These are phyloP conservation scores for Minunthozetes semirufus DNA, from an alignment of 2,888 invertebrate genomes.

Conservation along the genomic window DNA sequence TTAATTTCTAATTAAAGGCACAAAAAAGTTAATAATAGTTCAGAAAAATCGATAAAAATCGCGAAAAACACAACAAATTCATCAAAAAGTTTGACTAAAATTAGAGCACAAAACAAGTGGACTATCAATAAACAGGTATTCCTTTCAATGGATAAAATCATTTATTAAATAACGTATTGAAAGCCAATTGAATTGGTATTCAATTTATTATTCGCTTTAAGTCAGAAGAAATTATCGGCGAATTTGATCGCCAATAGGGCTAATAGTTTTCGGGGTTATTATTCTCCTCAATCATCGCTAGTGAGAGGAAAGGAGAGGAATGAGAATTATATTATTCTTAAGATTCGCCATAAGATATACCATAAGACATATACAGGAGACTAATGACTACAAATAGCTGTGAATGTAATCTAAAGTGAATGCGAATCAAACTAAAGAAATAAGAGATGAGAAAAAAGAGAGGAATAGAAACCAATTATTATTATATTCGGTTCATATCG, in stretches of 20 bases:
- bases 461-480: background rate
- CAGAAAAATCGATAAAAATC: no score
- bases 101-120: no score
- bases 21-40: no score
- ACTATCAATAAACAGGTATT: no score
- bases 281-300: background rate
- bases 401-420: background rate
- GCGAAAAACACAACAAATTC: no score
- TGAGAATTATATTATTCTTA: background rate
- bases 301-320: background rate
- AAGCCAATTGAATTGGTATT: background rate
- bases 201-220: background rate
- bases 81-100: no score
- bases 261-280: background rate
- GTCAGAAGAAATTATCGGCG: background rate
- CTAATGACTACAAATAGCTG: conserved; percentile 26
- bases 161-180: background rate
- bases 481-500: background rate
- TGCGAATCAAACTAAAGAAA: background rate
- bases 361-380: background rate
- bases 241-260: conserved; percentile 3
- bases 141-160: background rate
- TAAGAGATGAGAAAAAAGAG: background rate
- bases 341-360: background rate
- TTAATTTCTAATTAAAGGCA: no score